A percentile compares a stretch with the other conserved stretches of the same genome.
These are phyloP conservation scores for Chroicocephalus ridibundus DNA, from an alignment of 2,113 vertebrate genomes.

Conservation along the genomic window DNA sequence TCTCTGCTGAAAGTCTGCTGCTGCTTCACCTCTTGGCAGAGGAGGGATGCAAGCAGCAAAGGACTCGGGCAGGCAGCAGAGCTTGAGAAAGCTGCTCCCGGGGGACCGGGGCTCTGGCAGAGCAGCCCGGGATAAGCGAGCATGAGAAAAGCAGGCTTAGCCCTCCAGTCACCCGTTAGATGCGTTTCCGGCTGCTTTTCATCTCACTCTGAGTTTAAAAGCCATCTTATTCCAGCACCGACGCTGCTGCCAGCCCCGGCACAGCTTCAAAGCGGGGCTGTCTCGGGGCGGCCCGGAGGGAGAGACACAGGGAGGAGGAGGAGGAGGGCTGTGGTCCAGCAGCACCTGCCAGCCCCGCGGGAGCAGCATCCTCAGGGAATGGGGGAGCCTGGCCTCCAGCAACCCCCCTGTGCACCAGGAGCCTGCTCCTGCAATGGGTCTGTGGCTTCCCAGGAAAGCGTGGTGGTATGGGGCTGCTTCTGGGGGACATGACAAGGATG, in stretches of 20 bases:
- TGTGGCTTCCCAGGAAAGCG: fast-evolving
- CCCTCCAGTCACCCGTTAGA: slow-evolving; percentile 16
- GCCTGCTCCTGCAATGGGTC: fast-evolving
- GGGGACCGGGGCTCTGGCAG: neutral
- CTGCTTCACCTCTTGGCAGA: neutral
- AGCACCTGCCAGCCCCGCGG: neutral
- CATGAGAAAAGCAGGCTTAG: slow-evolving; percentile 58
- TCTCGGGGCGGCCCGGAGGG: neutral
- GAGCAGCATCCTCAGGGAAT: fast-evolving
- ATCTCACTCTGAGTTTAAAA: slow-evolving; percentile 44
- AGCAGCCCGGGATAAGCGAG: slow-evolving; percentile 19
- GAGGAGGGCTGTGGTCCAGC: neutral
- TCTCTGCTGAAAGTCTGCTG: neutral
- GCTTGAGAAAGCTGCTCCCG: slow-evolving; percentile 23
- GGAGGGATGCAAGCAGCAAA: neutral
- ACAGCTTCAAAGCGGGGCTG: slow-evolving; percentile 6
- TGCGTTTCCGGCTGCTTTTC: slow-evolving; percentile 58
- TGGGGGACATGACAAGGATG: neutral
- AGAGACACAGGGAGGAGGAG: neutral
- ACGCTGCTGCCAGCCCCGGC: slow-evolving; percentile 25
- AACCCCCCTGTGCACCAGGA: fast-evolving
- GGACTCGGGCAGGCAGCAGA: neutral
- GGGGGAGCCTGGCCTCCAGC: neutral
- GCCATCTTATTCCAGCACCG: neutral
- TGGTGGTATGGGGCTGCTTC: neutral